These are phyloP conservation scores for Leucoraja ocellata DNA, from an alignment of 2,797 vertebrate species.

Conservation along the genomic window DNA sequence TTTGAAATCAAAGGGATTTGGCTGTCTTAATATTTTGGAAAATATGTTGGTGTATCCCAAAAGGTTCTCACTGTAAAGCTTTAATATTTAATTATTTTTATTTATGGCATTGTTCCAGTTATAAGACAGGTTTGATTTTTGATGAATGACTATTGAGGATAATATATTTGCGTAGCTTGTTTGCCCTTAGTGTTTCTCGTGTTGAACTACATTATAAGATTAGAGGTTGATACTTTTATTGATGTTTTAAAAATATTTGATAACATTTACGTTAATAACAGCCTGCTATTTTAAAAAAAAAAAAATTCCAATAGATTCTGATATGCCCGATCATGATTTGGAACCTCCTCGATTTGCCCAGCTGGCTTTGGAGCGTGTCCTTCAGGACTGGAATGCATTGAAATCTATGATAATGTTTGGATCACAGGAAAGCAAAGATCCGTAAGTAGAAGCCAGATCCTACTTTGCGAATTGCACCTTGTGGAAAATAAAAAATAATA, in stretches of 20 bases:
- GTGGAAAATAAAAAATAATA: constrained; percentile 39
- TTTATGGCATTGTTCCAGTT: not conserved
- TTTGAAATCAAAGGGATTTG: not conserved
- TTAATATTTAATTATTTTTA: not conserved
- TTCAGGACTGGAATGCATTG: constrained; percentile 97
- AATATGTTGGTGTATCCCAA: no score
- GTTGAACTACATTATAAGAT: not conserved
- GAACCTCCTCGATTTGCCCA: constrained; percentile 99
- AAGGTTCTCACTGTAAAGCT: not conserved
- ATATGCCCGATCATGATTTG: constrained; percentile 98
- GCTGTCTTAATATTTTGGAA: not conserved
- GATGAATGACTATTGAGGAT: not conserved
- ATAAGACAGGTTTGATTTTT: not conserved
- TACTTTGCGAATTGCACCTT: not conserved
- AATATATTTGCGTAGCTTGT: not conserved
- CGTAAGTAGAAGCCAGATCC: constrained; percentile 70
- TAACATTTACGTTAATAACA: not conserved
- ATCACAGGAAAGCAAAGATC: constrained; percentile 98
- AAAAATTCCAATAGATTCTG: constrained; percentile 68
- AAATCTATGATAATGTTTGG: constrained; percentile 99
- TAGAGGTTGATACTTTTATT: not conserved
- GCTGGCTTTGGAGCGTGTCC: constrained; percentile 89
- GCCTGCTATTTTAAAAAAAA: not conserved
- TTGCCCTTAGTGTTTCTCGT: not conserved
- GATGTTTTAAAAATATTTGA: not conserved